phyloP scores from a whole-genome alignment of 1,140 invertebrate genomes.

The Caenorhabditis tropicalis region DNA sequence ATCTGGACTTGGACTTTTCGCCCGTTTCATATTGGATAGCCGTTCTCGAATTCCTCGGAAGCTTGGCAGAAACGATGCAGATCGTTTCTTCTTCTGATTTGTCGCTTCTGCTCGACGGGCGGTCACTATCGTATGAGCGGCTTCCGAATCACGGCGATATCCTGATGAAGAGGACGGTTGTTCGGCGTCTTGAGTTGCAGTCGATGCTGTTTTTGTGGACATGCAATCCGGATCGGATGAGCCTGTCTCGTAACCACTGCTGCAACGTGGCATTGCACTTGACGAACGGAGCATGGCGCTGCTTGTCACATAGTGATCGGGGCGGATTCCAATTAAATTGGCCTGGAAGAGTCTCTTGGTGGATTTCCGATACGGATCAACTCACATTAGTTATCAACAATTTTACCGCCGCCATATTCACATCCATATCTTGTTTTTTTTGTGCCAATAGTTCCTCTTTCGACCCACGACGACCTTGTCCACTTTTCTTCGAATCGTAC shows the following conservation, averaged over 20 bases:
- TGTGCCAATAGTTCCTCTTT: not conserved
- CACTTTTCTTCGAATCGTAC: not conserved
- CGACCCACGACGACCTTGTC: not conserved
- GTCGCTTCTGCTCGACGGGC: not conserved
- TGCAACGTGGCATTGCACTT: conserved; percentile 26
- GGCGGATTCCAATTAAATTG: conserved; percentile 21
- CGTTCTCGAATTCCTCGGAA: not conserved
- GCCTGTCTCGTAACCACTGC: not conserved
- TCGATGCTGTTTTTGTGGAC: not conserved
- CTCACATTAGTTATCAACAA: conserved; percentile 26
- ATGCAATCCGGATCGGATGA: conserved; percentile 10
- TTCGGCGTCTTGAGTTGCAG: not conserved
- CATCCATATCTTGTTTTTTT: conserved; percentile 7
- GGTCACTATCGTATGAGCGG: not conserved
- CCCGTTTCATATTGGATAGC: not conserved
- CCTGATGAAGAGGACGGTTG: not conserved
- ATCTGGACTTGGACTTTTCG: not conserved
- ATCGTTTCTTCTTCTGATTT: not conserved
- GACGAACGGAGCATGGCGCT: not conserved
- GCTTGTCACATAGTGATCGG: not conserved
- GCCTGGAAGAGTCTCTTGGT: not conserved
- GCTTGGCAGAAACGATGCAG: conserved; percentile 7
- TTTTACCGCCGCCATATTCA: conserved; percentile 1
- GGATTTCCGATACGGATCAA: not conserved
- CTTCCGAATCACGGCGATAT: conserved; percentile 16